Percentiles rank a stretch among this genome's conserved stretches.
These are phyloP conservation scores for Siderastrea siderea DNA, from an alignment of 92 coral and sea anemone genomes.

Conservation along the genomic window DNA sequence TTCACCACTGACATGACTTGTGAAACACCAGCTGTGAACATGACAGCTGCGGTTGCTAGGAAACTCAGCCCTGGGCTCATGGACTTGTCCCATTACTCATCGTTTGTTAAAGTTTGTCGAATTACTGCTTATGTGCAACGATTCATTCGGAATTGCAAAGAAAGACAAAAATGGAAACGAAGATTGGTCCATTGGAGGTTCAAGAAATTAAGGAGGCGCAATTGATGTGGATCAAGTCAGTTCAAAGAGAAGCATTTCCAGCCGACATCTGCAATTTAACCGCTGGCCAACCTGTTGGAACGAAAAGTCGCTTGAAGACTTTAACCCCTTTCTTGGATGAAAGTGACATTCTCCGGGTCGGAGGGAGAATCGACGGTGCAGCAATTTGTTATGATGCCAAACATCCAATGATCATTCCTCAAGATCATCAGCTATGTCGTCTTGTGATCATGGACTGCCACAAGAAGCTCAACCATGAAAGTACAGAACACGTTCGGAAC, in stretches of 20 bases:
- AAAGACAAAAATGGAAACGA: neutral
- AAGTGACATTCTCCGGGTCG: slow-evolving; percentile 31
- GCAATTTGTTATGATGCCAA: slow-evolving; percentile 19
- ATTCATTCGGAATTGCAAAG: slow-evolving; percentile 18
- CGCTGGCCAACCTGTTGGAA: slow-evolving; percentile 2
- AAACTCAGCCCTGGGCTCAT: neutral
- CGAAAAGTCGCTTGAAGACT: slow-evolving; percentile 30
- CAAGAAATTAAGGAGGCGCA: slow-evolving; percentile 22
- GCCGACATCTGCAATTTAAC: neutral
- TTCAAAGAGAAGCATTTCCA: slow-evolving; percentile 31
- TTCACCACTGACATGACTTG: neutral
- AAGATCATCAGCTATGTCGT: slow-evolving; percentile 32
- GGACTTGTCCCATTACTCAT: slow-evolving; percentile 22
- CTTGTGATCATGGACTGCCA: slow-evolving; percentile 38
- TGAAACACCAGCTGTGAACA: neutral
- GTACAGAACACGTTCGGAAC: slow-evolving; percentile 23
- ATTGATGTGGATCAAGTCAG: slow-evolving; percentile 28
- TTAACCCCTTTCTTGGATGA: slow-evolving; percentile 50
- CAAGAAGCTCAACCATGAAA: slow-evolving; percentile 35
- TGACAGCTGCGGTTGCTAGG: neutral
- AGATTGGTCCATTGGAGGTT: slow-evolving; percentile 22
- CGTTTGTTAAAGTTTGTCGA: slow-evolving; percentile 19
- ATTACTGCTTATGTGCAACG: slow-evolving; percentile 22
- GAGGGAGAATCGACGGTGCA: slow-evolving; percentile 38
- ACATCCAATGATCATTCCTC: slow-evolving; percentile 34